Evolutionary conservation across 2,888 invertebrate species (phyloP).

Genomic region (Marasmarcha lunaedactyla): DNA sequence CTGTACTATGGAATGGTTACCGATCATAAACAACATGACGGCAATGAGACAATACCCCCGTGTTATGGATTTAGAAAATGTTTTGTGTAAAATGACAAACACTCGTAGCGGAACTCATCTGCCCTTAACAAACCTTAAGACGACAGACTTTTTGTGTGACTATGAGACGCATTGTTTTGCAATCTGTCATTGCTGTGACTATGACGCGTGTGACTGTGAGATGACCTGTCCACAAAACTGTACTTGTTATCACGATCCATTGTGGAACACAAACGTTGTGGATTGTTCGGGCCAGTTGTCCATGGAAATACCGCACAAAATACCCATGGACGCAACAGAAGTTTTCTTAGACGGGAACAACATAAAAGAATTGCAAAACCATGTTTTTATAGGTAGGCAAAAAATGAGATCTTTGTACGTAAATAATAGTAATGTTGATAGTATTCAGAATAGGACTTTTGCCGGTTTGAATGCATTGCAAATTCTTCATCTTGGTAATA

Average conservation of each 20-base stretch:
- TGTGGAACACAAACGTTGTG: constrained; percentile 93
- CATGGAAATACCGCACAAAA: constrained; percentile 82
- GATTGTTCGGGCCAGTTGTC: constrained; percentile 88
- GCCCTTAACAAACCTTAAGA: constrained; percentile 79
- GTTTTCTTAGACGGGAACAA: constrained; percentile 93
- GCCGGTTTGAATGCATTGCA: constrained; percentile 84
- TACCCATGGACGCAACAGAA: constrained; percentile 96
- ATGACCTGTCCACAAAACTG: constrained; percentile 96
- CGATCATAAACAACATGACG: constrained; percentile 88
- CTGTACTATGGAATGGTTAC: constrained; percentile 96
- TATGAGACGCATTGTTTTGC: constrained; percentile 95
- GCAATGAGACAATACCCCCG: constrained; percentile 85
- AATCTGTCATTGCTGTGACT: constrained; percentile 95
- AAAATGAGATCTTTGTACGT: constrained; percentile 88
- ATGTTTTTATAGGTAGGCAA: constrained; percentile 91
- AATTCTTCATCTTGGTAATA: constrained; percentile 87
- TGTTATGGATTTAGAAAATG: constrained; percentile 89
- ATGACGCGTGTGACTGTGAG: constrained; percentile 96
- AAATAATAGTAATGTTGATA: constrained; percentile 86
- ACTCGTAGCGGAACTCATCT: constrained; percentile 84
- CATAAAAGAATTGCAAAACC: constrained; percentile 84
- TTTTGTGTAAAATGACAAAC: constrained; percentile 89
- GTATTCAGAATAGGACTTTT: constrained; percentile 91
- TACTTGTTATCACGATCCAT: constrained; percentile 93
- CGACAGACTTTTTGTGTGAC: constrained; percentile 90